Evolutionary conservation across 2,888 invertebrate species (phyloP).

Genomic region (Nephrotoma appendiculata): DNA sequence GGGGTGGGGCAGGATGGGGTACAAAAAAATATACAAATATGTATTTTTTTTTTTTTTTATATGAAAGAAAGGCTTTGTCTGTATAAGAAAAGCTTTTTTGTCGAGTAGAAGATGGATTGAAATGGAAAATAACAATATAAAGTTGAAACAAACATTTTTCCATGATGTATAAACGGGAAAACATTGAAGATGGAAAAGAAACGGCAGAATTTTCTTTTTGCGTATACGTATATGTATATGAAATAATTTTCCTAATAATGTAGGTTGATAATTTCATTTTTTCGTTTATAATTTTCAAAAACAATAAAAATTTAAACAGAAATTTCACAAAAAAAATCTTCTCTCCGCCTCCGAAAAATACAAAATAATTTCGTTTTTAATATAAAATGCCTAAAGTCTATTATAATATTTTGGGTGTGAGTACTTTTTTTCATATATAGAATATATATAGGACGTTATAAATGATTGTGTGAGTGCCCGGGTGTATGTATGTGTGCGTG

Average conservation of each 20-base stretch:
- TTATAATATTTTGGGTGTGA: neutral
- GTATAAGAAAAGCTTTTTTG: neutral
- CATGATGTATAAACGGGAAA: neutral
- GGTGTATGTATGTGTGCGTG: neutral
- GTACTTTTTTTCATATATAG: too few species aligned
- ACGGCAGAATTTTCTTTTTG: neutral
- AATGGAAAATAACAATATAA: neutral
- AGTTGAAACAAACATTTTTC: neutral
- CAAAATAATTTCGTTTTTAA: neutral
- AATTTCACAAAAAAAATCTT: neutral
- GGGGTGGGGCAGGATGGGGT: neutral
- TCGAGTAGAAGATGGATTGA: neutral
- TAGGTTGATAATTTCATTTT: neutral
- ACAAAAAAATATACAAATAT: neutral
- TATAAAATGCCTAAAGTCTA: neutral
- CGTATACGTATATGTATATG: neutral
- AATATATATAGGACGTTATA: too few species aligned
- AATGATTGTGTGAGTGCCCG: too few species aligned
- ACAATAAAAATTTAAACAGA: neutral
- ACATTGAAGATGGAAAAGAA: neutral
- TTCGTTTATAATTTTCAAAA: neutral
- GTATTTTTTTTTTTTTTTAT: neutral
- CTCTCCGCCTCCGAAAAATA: neutral
- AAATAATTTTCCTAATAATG: neutral
- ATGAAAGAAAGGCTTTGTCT: neutral